These are phyloP conservation scores for Protosalanx chinensis DNA, from an alignment of 2,797 vertebrate genomes.

Conservation along the genomic window DNA sequence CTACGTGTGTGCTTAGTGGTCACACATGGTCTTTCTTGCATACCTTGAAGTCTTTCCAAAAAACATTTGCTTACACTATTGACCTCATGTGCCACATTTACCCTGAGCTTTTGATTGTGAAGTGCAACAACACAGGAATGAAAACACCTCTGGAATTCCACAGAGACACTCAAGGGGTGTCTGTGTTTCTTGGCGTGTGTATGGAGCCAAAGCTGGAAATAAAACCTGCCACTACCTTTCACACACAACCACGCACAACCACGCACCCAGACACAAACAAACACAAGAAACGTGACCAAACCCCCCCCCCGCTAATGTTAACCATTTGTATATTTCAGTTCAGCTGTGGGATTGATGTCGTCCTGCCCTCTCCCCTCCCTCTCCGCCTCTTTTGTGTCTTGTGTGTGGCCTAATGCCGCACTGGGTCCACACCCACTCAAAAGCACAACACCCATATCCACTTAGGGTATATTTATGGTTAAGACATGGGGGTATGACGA, in stretches of 20 bases:
- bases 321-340: constrained; percentile 62
- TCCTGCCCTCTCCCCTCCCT: background rate
- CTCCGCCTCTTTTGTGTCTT: constrained; percentile 18
- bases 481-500: constrained; percentile 26
- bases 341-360: constrained; percentile 27
- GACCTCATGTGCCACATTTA: constrained; percentile 3
- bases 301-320: constrained; percentile 60
- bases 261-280: background rate
- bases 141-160: constrained; percentile 30
- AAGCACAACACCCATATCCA: background rate
- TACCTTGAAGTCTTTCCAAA: constrained; percentile 5
- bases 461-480: constrained; percentile 39
- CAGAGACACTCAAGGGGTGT: constrained; percentile 13
- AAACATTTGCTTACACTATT: constrained; percentile 9
- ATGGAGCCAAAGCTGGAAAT: background rate
- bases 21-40: background rate
- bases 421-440: constrained; percentile 6
- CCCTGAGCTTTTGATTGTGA: constrained; percentile 15
- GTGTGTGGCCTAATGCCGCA: constrained; percentile 36
- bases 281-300: constrained; percentile 47
- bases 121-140: constrained; percentile 14
- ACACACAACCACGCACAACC: background rate
- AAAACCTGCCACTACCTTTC: too few relatives aligned
- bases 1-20: background rate
- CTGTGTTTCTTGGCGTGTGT: constrained; percentile 16